Evolutionary conservation across 1,140 invertebrate genomes (phyloP), one percentile per base, ranked within the genome.

Genomic region (Brachystomella parvula): DNA sequence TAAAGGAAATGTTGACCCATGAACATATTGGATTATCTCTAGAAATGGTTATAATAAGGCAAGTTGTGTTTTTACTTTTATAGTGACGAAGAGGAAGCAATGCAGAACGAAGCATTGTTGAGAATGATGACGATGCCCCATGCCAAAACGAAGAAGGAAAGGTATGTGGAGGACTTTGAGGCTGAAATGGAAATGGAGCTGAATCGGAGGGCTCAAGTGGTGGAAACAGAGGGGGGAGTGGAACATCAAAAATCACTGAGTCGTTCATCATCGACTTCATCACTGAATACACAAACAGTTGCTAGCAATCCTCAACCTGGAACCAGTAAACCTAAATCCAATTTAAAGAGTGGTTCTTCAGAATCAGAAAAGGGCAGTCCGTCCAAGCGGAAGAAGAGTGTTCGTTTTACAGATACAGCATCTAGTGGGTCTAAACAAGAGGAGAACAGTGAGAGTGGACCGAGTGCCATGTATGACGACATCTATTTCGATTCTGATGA

Each of bases 401-500:
- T 64, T n/a, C 61, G 28, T 9, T 64, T 64, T 47, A 2, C 53
- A 3, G 63, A 31, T 6, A 17, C n/a, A 15, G 9, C 39, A 26
- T n/a, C 63, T 32, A 26, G 9, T 35, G 58, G 3, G 19, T 60
- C 58, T 9, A 28, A 12, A 62, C 17, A 47, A 3, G n/a, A 3
- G n/a, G 12, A 6, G 9, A 3, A 56, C 3, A 2, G 12, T 2
- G 47, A 68, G 28, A 49, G 24, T 3, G 28, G 6, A 21, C 1
- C 19, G 12, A 70, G 74, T 24, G 65, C 73, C 32, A 74, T 72
- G 58, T 81, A 81, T 69, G 78, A 81, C 74, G 76, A 78, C 58
- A 73, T 80, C 30, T 82, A 82, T 69, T 82, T 81, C 75, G 81
- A 82, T 70, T 81, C 80, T 3, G 80, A 81, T 72, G 79, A 80